Base-by-base conservation (phyloP, 2,888 invertebrate genomes). In the Acanthoscelides obtectus region DNA sequence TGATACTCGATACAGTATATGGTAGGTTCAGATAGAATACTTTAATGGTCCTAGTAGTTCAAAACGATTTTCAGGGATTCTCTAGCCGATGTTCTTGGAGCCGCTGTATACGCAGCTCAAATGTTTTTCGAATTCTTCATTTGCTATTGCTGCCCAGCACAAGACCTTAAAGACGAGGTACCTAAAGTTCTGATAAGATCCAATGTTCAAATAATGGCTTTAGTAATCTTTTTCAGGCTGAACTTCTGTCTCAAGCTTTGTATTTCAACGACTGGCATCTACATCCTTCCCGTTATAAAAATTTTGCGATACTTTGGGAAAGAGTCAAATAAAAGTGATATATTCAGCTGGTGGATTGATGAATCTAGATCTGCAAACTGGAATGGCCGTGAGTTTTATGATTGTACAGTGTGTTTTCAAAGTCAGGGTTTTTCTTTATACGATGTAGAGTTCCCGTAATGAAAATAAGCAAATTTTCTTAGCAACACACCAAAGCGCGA, bases 61-160 rank as follows among this genome's bases (percentile, higher is more conserved):
- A n/a, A n/a, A n/a, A n/a, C n/a, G 4, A 27, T 70, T 70, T 67
- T 6, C 4, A 70, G 70, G 67, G 67, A 22, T 63, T 70, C 70
- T 6, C 22, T 63, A 22, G 63, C 67, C 22, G 70, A 70, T 22
- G 20, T 63, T 20, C 22, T 70, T 25, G 67, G 70, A 67, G 67
- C 70, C 5, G n/a, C 67, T 6, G 20, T 22, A 0, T 70, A 70
- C 25, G 45, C 70, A 0, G 27, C 70, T 22, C 67, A 67, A 22
- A 66, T 70, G 63, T 70, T 70, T 20, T 70, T 70, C 22, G 70
- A 70, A 66, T 70, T 70, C 19, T 70, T 67, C 22, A 67, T 70
- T n/a, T 71, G 19, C 12, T 45, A 45, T 17, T 45, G 45, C 45
- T 45, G 45, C 12, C 45, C 45, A 45, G 45, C 45, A 12, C 45